phyloP scores from a whole-genome alignment of 1,140 invertebrate genomes.

The Drepana arcuata region DNA sequence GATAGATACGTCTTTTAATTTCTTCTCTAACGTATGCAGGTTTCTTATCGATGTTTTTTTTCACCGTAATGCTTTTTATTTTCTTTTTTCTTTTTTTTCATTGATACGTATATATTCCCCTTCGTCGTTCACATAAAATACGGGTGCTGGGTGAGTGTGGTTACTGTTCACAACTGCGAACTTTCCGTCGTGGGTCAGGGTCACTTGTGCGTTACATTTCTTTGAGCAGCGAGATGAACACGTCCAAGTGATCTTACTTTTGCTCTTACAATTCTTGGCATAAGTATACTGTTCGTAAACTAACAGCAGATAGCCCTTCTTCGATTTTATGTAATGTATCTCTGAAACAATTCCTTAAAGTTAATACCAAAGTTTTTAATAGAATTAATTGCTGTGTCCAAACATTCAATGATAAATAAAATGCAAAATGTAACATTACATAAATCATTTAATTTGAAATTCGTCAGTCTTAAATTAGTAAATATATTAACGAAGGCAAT shows the following conservation, averaged over 20 bases:
- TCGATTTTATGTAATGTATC: slow-evolving; percentile 49
- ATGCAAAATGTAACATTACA: no score
- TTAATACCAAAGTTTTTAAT: no score
- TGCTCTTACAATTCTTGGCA: slow-evolving; percentile 32
- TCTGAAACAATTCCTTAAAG: no score
- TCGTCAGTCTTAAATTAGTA: neutral
- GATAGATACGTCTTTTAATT: no score
- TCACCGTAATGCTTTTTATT: no score
- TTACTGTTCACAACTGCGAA: slow-evolving; percentile 23
- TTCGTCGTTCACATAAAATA: slow-evolving; percentile 31
- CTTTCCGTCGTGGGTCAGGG: slow-evolving; percentile 21
- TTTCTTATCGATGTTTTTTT: no score
- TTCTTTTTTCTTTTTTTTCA: slow-evolving; percentile 15
- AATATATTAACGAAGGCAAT: no score
- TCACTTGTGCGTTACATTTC: slow-evolving; percentile 36
- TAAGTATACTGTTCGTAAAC: slow-evolving; percentile 38
- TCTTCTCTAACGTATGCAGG: no score
- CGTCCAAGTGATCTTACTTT: slow-evolving; percentile 24
- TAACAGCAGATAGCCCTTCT: slow-evolving; percentile 35
- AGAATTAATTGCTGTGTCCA: no score
- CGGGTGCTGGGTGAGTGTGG: slow-evolving; percentile 32
- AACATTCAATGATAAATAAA: no score
- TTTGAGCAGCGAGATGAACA: slow-evolving; percentile 43
- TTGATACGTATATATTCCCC: slow-evolving; percentile 32
- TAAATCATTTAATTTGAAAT: no score